A percentile compares a stretch with the other conserved stretches of the same genome.
Conservation (phyloP, 2,888 invertebrate species). For the Formica aserva region DNA sequence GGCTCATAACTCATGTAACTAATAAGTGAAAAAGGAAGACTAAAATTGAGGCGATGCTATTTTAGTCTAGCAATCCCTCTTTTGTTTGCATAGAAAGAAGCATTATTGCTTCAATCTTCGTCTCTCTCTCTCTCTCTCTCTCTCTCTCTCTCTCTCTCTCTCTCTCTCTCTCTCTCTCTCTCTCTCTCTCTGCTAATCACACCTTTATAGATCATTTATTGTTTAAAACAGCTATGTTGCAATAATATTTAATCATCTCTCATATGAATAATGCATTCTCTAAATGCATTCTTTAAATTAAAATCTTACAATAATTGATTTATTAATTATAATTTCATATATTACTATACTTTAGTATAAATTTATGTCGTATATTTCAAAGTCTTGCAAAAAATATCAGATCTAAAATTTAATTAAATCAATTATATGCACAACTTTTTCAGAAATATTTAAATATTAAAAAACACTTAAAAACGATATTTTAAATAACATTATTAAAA, state of each 20-base stretch:
- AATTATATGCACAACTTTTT: neutral
- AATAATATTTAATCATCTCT: neutral
- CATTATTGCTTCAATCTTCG: constrained; percentile 25
- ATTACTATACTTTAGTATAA: neutral
- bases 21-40: constrained; percentile 10
- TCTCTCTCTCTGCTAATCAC: neutral
- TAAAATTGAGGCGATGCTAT: constrained; percentile 9
- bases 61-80: neutral
- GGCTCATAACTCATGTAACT: neutral
- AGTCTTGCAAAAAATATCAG: neutral
- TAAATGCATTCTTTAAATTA: neutral
- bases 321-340: neutral
- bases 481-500: neutral
- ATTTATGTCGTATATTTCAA: neutral
- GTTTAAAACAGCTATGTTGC: neutral
- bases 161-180: neutral
- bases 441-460: neutral
- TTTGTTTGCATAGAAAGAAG: constrained; percentile 31
- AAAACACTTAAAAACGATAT: neutral
- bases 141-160: neutral
- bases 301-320: neutral
- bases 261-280: neutral
- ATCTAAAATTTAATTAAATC: neutral
- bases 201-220: constrained; percentile 13
- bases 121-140: neutral